Evolutionary conservation across 2,113 vertebrate species (phyloP).

Genomic region (Phrynocephalus versicolor): DNA sequence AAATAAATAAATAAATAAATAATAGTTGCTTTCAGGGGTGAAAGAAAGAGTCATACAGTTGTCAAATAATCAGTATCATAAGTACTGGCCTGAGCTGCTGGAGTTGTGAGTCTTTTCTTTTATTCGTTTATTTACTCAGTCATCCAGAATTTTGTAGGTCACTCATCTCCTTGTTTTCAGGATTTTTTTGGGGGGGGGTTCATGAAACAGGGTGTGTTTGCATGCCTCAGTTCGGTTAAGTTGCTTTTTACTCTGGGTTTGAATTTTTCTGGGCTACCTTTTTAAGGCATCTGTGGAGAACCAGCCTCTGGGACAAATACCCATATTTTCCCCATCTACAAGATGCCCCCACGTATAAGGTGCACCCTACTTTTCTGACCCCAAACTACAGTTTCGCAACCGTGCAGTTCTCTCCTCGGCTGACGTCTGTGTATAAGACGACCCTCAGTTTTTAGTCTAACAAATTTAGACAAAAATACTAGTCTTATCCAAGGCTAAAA

Average conservation of each 20-base stretch:
- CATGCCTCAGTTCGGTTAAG: not conserved
- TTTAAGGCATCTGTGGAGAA: not conserved
- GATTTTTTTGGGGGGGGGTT: not conserved
- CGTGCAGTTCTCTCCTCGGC: too few species aligned
- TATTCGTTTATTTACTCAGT: not conserved
- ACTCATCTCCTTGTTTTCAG: not conserved
- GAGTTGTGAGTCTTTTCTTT: not conserved
- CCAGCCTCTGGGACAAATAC: not conserved
- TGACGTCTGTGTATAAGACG: too few species aligned
- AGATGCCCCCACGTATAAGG: too few species aligned
- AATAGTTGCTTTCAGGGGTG: not conserved
- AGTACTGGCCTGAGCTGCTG: not conserved
- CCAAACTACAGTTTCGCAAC: too few species aligned
- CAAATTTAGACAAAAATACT: too few species aligned
- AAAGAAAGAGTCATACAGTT: not conserved
- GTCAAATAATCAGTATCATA: not conserved
- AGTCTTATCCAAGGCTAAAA: too few species aligned
- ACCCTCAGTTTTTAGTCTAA: too few species aligned
- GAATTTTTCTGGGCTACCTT: not conserved
- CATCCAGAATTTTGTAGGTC: not conserved
- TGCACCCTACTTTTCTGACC: too few species aligned
- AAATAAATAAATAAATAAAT: too few species aligned
- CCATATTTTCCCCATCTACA: too few species aligned
- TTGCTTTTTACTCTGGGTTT: not conserved
- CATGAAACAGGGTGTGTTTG: not conserved